phyloP scores from a whole-genome alignment of 2,797 vertebrate genomes.

The Anguilla marmorata region DNA sequence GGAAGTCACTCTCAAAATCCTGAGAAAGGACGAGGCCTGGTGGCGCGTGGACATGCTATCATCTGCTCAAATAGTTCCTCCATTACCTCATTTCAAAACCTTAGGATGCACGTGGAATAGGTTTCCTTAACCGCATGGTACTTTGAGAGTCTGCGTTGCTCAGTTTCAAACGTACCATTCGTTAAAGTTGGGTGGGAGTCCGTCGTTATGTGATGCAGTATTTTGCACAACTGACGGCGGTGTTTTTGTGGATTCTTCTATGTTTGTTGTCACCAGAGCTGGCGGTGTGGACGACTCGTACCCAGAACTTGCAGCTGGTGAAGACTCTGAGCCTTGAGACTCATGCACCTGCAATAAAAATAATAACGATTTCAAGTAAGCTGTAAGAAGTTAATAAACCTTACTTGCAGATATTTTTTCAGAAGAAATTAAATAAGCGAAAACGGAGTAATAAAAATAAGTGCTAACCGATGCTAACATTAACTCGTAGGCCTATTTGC shows the following conservation, averaged over 20 bases:
- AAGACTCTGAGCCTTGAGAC: constrained; percentile 95
- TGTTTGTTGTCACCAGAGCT: constrained; percentile 83
- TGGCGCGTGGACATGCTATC: constrained; percentile 64
- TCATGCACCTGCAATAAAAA: constrained; percentile 85
- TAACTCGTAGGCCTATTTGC: neutral
- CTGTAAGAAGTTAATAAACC: neutral
- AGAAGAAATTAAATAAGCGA: neutral
- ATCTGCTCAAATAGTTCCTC: constrained; percentile 61
- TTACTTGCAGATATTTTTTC: neutral
- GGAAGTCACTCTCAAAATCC: constrained; percentile 82
- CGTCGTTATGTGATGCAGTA: constrained; percentile 86
- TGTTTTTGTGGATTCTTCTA: constrained; percentile 92
- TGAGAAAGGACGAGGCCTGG: constrained; percentile 92
- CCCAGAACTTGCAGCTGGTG: constrained; percentile 95
- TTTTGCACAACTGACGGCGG: constrained; percentile 85
- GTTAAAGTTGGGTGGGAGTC: constrained; percentile 98
- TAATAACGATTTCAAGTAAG: constrained; percentile 8
- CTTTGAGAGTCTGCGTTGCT: constrained; percentile 68
- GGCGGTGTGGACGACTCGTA: constrained; percentile 98
- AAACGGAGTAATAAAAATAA: neutral
- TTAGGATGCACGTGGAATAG: constrained; percentile 57
- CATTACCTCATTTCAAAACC: constrained; percentile 66
- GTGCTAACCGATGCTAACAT: neutral
- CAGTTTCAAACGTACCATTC: constrained; percentile 97
- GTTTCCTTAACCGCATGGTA: constrained; percentile 78